Conservation (phyloP, 2,113 vertebrate genomes). For the Microtus oregoni region DNA sequence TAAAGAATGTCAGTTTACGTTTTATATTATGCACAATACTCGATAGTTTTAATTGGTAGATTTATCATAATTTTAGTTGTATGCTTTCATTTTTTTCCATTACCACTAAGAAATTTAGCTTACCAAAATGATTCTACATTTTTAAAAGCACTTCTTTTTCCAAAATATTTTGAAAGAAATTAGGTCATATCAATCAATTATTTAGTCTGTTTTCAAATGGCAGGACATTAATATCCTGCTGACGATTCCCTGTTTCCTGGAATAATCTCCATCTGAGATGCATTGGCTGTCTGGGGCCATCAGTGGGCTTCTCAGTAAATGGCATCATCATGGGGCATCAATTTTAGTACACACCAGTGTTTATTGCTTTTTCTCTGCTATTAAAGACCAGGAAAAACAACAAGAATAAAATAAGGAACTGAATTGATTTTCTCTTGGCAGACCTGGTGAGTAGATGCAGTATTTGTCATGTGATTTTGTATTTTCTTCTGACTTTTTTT, state of each 20-base stretch:
- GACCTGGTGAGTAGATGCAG: background rate
- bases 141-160: constrained; percentile 43
- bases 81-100: background rate
- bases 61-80: constrained; percentile 51
- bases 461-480: background rate
- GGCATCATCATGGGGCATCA: background rate
- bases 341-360: constrained; percentile 9
- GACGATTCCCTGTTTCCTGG: background rate
- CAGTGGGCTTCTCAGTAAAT: constrained; percentile 36
- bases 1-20: background rate
- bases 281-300: background rate
- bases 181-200: constrained; percentile 33
- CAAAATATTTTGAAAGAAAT: constrained; percentile 47
- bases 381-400: background rate
- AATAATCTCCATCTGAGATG: background rate
- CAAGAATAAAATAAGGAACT: background rate
- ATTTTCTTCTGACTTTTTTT: background rate
- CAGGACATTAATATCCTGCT: background rate
- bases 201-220: constrained; percentile 46
- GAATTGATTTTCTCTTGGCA: background rate
- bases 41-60: constrained; percentile 52
- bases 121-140: constrained; percentile 31
- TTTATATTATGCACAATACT: background rate
- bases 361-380: constrained; percentile 23
- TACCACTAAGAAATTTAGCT: background rate